Conservation (phyloP, 2,888 invertebrate genomes). For the Tuta absoluta region DNA sequence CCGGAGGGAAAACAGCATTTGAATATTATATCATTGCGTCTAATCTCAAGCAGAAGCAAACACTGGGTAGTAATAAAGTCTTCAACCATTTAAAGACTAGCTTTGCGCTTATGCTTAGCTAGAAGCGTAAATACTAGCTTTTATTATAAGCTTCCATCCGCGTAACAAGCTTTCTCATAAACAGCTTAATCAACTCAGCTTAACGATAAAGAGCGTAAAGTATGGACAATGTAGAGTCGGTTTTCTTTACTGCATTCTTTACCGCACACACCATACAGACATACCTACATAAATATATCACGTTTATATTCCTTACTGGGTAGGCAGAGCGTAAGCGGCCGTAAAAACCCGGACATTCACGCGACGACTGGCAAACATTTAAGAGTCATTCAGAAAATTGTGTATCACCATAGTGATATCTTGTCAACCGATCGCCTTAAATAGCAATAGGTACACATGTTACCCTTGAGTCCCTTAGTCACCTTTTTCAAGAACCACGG, state of each 20-base stretch:
- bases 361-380: too few relatives aligned
- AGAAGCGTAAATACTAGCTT: neutral
- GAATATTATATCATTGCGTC: neutral
- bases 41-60: neutral
- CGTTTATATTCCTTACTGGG: too few relatives aligned
- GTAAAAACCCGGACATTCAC: too few relatives aligned
- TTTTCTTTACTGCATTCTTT: neutral
- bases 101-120: neutral
- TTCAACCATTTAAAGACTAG: neutral
- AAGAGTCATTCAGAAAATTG: too few relatives aligned
- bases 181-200: neutral
- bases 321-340: too few relatives aligned
- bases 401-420: too few relatives aligned
- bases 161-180: neutral
- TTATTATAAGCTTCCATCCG: neutral
- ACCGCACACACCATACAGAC: too few relatives aligned
- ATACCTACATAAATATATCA: too few relatives aligned
- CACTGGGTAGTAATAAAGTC: neutral
- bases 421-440: too few relatives aligned
- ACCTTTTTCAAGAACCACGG: too few relatives aligned
- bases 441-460: too few relatives aligned
- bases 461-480: too few relatives aligned
- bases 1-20: slow-evolving; percentile 6
- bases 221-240: slow-evolving; percentile 3
- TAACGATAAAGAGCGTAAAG: neutral